These are phyloP conservation scores for Nymphalis c-album DNA, from an alignment of 2,888 invertebrate species.

Conservation along the genomic window DNA sequence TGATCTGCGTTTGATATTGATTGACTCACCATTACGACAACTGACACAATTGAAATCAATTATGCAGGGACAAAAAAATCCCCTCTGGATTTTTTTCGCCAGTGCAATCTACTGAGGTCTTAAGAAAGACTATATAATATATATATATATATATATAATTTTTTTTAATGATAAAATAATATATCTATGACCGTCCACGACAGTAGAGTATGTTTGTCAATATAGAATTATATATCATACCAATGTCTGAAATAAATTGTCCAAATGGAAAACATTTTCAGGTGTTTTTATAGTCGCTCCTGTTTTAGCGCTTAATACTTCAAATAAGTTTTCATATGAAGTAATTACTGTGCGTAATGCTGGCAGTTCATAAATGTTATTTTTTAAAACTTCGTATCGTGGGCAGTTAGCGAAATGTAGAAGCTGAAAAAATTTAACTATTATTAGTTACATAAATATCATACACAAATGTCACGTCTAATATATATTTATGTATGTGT, in stretches of 20 bases:
- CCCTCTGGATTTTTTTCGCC: no score
- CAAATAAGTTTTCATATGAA: slow-evolving; percentile 56
- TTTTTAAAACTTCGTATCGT: slow-evolving; percentile 55
- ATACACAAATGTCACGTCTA: no score
- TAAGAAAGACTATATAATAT: no score
- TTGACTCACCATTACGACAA: no score
- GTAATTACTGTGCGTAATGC: slow-evolving; percentile 53
- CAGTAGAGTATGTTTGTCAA: background rate
- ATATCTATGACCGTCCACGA: no score
- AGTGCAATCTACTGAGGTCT: no score
- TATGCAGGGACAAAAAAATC: no score
- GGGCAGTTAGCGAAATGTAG: slow-evolving; percentile 72
- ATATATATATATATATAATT: no score
- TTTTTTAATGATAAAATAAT: no score
- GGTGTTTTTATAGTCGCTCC: slow-evolving; percentile 63
- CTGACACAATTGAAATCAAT: no score
- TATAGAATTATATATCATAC: slow-evolving; percentile 47
- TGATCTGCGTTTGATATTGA: no score
- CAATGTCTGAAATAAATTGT: slow-evolving; percentile 73
- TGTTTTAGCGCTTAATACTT: slow-evolving; percentile 55
- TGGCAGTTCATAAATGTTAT: slow-evolving; percentile 55
- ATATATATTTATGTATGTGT: no score
- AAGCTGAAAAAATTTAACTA: slow-evolving; percentile 53
- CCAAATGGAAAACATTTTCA: slow-evolving; percentile 70
- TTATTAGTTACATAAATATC: background rate